These are phyloP conservation scores for Erythrolamprus reginae DNA, from an alignment of 2,113 vertebrate genomes.

Conservation along the genomic window DNA sequence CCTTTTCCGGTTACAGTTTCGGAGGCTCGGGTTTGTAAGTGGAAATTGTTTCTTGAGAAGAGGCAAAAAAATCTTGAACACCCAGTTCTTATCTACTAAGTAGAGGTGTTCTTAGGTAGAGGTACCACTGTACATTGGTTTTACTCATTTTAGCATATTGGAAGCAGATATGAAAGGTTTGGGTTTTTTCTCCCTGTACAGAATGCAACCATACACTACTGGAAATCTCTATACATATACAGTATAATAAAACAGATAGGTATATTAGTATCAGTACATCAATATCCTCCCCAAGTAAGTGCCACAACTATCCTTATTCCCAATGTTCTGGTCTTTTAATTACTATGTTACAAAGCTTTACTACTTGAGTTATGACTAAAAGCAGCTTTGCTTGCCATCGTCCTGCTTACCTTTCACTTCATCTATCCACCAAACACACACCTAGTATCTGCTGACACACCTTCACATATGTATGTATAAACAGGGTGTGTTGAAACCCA, in stretches of 20 bases:
- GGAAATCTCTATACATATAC: neutral
- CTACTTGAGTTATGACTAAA: neutral
- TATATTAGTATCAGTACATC: neutral
- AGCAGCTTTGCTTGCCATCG: neutral
- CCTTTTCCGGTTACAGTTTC: too few species aligned
- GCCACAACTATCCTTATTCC: conserved; percentile 2
- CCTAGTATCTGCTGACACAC: conserved; percentile 11
- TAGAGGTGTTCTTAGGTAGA: too few species aligned
- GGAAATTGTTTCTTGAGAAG: too few species aligned
- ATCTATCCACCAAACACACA: conserved; percentile 3
- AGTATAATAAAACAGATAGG: neutral
- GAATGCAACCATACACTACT: neutral
- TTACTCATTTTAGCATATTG: neutral
- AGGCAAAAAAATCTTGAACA: too few species aligned
- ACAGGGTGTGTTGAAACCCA: neutral
- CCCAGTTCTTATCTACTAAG: too few species aligned
- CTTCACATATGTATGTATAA: neutral
- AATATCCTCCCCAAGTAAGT: neutral
- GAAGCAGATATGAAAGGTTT: neutral
- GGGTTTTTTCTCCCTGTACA: neutral
- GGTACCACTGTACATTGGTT: neutral
- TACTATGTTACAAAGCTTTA: neutral
- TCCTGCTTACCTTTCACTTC: conserved; percentile 15
- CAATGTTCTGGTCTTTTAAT: conserved; percentile 1
- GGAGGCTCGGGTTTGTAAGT: too few species aligned